Evolutionary conservation across 2,113 vertebrate species (phyloP).

Genomic region (Pseudonaja textilis): DNA sequence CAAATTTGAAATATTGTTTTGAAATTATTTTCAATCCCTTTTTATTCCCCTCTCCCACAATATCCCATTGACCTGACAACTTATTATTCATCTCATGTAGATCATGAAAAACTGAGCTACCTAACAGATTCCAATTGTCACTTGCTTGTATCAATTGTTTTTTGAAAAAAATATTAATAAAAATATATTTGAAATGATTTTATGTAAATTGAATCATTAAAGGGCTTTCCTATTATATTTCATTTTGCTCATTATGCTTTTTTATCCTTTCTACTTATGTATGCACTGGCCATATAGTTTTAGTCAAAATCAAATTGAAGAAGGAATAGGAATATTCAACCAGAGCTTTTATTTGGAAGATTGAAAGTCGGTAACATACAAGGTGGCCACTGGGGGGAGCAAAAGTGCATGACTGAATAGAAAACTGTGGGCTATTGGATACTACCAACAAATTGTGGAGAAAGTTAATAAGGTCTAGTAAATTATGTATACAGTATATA

Average conservation of each 20-base stretch:
- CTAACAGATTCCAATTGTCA: not conserved
- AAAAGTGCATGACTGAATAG: conserved; percentile 49
- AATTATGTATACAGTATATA: not conserved
- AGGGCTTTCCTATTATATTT: not conserved
- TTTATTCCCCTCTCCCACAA: not conserved
- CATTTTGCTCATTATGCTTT: not conserved
- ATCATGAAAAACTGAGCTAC: not conserved
- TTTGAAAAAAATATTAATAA: not conserved
- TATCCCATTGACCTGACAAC: not conserved
- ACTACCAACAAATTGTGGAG: not conserved
- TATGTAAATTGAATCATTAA: not conserved
- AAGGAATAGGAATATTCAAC: not conserved
- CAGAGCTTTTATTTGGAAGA: not conserved
- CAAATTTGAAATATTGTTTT: not conserved
- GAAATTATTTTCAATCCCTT: not conserved
- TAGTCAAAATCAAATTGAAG: not conserved
- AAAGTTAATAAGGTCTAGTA: fast-evolving
- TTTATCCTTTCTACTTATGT: not conserved
- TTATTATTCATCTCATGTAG: not conserved
- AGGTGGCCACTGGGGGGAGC: conserved; percentile 63
- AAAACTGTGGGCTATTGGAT: not conserved
- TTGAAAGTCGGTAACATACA: conserved; percentile 25
- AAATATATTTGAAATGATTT: not conserved
- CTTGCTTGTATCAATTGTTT: not conserved
- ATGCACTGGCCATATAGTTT: not conserved